Evolutionary conservation across 1,140 invertebrate species (phyloP), one percentile per base, ranked within the genome.

Genomic region (Goniozus legneri): DNA sequence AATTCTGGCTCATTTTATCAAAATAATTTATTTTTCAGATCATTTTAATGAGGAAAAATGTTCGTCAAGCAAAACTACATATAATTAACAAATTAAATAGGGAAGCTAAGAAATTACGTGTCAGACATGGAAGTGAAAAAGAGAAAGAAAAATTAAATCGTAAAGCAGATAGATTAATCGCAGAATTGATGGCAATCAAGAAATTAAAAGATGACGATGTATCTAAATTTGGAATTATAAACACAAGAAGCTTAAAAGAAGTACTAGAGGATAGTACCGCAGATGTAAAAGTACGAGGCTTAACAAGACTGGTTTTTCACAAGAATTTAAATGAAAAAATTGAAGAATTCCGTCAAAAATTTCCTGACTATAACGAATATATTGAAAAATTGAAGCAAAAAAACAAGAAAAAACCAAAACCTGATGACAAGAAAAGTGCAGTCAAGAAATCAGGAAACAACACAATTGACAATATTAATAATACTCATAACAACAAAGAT

Each of bases 151-250:
- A 73, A 36, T 56, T 59, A 33, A 60, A 58, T 15, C 50, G 46
- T 8, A 60, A 65, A 39, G 62, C 58, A 0, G 58, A 69, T 3
- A 71, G 44, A 37, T 35, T 71, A 3, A 24, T 62, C 2, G 51
- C 37, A 3, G 68, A 76, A 46, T 44, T 75, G 1, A 15, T 52
- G 0, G 55, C 60, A 0, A 8, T 69, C 0, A 76, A 76, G 49
- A 52, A 33, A 8, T 41, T 73, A 1, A 66, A 71, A 38, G 62
- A 69, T 1, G 71, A 75, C 42, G 66, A 69, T 2, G 56, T 73
- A 33, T 60, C 67, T 1, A 71, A 53, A 57, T 75, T 65, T 56
- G 66, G 52, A 2, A 58, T 75, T 3, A 39, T 37, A 8, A 63
- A 65, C 41, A 54, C 21, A 0, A 52, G 45, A 38, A 36, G 31